A percentile compares a stretch with the other conserved stretches of the same genome.
Evolutionary conservation across 1,140 invertebrate species (phyloP).

Genomic region (Heliothis virescens): DNA sequence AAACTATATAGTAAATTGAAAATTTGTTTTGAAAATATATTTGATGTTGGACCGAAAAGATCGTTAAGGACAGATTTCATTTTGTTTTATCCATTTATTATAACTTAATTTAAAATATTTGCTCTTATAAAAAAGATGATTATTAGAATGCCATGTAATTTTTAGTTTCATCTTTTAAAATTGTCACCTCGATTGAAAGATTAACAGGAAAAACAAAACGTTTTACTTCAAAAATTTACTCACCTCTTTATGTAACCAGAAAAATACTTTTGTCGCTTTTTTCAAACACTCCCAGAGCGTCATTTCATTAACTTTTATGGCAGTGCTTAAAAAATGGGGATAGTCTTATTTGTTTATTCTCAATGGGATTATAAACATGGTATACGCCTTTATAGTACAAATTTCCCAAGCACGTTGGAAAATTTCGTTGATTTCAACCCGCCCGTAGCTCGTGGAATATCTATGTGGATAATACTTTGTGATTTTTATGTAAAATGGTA

Average conservation of each 20-base stretch:
- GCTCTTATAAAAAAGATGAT: no score
- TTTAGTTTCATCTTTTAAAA: no score
- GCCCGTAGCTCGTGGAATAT: slow-evolving; percentile 7
- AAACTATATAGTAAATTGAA: no score
- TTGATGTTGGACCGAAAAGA: no score
- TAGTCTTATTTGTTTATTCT: not conserved
- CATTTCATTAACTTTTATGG: not conserved
- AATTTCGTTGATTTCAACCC: slow-evolving; percentile 44
- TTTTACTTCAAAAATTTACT: no score
- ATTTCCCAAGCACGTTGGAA: slow-evolving; percentile 44
- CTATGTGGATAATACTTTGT: slow-evolving; percentile 38
- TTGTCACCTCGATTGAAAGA: no score
- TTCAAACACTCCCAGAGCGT: not conserved
- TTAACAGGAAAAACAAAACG: no score
- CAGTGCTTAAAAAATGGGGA: slow-evolving; percentile 9
- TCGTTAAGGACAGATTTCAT: no score
- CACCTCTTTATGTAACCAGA: not conserved
- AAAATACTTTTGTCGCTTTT: slow-evolving; percentile 4
- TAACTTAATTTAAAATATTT: no score
- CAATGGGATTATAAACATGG: slow-evolving; percentile 9
- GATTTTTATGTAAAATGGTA: slow-evolving; percentile 25
- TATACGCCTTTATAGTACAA: slow-evolving; percentile 1
- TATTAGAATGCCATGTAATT: no score
- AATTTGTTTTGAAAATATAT: no score
- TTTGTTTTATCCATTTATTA: no score